Evolutionary conservation across 2,113 vertebrate genomes (phyloP), one percentile per base, ranked within the genome.

Genomic region (Thamnaconus septentrionalis): DNA sequence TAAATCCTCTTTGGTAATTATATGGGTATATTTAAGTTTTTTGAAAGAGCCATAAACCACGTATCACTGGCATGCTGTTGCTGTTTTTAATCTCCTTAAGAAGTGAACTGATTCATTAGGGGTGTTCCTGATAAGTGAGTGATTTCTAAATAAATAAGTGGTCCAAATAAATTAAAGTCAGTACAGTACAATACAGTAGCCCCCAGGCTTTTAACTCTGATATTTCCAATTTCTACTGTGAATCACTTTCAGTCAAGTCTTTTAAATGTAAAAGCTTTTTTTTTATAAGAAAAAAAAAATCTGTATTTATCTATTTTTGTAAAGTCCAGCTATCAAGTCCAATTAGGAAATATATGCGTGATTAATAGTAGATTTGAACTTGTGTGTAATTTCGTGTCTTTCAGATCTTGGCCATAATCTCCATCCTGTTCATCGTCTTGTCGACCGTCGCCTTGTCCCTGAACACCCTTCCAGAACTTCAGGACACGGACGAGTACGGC

Each of bases 361-460:
- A 6, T 53, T 53, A 53, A 18, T 8, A 51, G 12, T 52, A 12
- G 12, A 52, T 18, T 8, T 50, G 7, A 41, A 41, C 10, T 55
- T 44, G 7, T 8, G 45, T 59, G 7, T 70, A 8, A 71, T 6
- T 18, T 62, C 90, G 66, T 90, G 81, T 89, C 77, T 92, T 92
- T 53, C 93, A 99, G 97, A 95, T 99, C 90, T 88, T 99, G 90
- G 97, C 97, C 83, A 99, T 99, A 80, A 97, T 99, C 85, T 99
- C 97, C 80, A 99, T 99, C 85, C 95, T 99, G 88, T 99, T 99
- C 91, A 99, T 99, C 11, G 94, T 98, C 77, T 92, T 99, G 59
- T 99, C 97, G 78, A 99, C 97, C 76, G 98, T 99, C 60, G 97
- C 97, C 80, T 92, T 99, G 93, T 99, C 97, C 61, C 94, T 99